Percentiles rank a stretch among this genome's conserved stretches.
phyloP scores from a whole-genome alignment of 2,888 invertebrate species.

The Holacanthella duospinosa region DNA sequence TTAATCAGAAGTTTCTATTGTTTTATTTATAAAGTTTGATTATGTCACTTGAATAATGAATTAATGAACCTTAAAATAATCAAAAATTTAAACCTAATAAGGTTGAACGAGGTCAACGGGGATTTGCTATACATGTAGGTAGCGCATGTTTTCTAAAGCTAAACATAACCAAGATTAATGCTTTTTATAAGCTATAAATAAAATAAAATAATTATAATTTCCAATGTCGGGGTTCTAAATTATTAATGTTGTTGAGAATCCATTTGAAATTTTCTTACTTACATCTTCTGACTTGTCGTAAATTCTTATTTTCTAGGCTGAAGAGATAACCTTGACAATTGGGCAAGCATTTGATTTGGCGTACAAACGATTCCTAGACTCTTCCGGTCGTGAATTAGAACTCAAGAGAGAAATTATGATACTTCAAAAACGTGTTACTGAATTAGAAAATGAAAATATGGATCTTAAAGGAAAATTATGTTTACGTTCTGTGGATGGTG shows the following conservation, averaged over 20 bases:
- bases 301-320: conserved; percentile 51
- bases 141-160: no score
- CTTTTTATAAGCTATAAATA: no score
- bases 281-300: not conserved
- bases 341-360: conserved; percentile 98
- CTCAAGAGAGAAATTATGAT: conserved; percentile 63
- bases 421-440: conserved; percentile 75
- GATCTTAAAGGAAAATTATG: conserved; percentile 60
- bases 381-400: conserved; percentile 79
- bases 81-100: no score
- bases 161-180: no score
- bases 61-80: no score
- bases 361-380: conserved; percentile 82
- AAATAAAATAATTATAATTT: no score
- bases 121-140: no score
- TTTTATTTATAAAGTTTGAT: no score
- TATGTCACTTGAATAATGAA: no score
- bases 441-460: conserved; percentile 73
- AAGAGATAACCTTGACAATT: conserved; percentile 93
- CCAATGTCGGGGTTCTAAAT: no score
- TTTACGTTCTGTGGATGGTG: conserved; percentile 10
- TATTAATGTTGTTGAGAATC: not conserved
- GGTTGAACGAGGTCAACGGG: no score
- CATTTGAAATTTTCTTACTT: not conserved
- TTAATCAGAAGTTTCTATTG: no score